Base-by-base conservation (phyloP, 2,888 invertebrate species). In the Tryphoninae sp. region DNA sequence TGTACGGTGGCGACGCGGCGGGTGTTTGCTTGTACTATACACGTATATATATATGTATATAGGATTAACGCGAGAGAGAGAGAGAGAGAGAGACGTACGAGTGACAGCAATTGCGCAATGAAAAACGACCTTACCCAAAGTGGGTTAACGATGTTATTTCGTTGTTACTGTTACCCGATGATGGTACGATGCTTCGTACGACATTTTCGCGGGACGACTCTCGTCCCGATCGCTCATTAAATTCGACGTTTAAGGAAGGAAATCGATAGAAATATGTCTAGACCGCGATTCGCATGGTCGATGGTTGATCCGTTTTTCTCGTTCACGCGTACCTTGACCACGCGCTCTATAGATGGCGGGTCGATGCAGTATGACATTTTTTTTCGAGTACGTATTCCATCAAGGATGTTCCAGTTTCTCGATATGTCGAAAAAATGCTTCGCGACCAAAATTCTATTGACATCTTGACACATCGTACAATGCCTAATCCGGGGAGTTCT, bases 141-240 rank as follows among this genome's bases (percentile, higher is more conserved):
- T 84, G 78, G 86, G 84, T 84, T 84, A 84, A 83, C 78, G 71
- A 82, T 85, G 85, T 88, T 85, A 77, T 82, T 69, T 82, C 79
- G 68, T 76, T 62, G 74, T 74, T 61, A 74, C 58, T 61, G 55
- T 40, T 51, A 2, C 19, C 16, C n/a, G 40, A 19, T 58, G 45
- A 40, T 68, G 49, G 45, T 7, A 19, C 53, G 40, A 19, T 58
- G 33, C 51, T 68, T 51, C 19, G 45, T 2, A 7, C 53, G 19
- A 42, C n/a, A 7, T 40, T 22, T 23, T 16, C 23, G n/a, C 22
- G n/a, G 9, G 42, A 58, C 9, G 22, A 16, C n/a, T 45, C 58
- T 51, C 45, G 11, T 71, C n/a, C 7, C 67, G 33, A 72, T 77
- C 59, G 62, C 64, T 74, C 49, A 13, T 40, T 55, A 42, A 45